These are phyloP conservation scores for Sturnus vulgaris DNA, from an alignment of 2,113 vertebrate species.

Conservation along the genomic window DNA sequence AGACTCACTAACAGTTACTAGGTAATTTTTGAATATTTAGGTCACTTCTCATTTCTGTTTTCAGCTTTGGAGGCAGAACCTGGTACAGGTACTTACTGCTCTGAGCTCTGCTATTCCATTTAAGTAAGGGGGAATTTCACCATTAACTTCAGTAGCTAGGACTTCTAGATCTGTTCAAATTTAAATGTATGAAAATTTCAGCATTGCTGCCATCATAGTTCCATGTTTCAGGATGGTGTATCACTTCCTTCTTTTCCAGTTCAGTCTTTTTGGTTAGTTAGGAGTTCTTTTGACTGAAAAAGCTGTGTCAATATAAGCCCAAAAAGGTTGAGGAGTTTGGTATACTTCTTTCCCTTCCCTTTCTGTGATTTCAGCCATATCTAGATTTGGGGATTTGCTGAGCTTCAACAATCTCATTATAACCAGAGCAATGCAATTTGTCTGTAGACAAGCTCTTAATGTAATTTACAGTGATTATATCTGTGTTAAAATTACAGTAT, in stretches of 20 bases:
- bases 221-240: fast-evolving
- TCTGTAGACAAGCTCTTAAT: slow-evolving; percentile 45
- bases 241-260: not conserved
- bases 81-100: not conserved
- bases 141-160: not conserved
- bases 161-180: not conserved
- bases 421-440: slow-evolving; percentile 33
- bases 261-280: not conserved
- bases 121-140: not conserved
- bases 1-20: not conserved
- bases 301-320: not conserved
- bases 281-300: not conserved
- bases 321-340: not conserved
- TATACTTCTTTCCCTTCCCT: not conserved
- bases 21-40: slow-evolving; percentile 37
- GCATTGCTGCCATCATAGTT: not conserved
- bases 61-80: not conserved
- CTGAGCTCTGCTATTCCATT: not conserved
- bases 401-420: slow-evolving; percentile 25
- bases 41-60: not conserved
- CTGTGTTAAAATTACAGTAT: not conserved
- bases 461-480: slow-evolving; percentile 25
- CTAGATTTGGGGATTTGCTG: not conserved
- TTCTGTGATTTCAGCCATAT: not conserved
- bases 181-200: not conserved